Evolutionary conservation across 1,140 invertebrate species (phyloP).

Genomic region (Danaus melanippus): DNA sequence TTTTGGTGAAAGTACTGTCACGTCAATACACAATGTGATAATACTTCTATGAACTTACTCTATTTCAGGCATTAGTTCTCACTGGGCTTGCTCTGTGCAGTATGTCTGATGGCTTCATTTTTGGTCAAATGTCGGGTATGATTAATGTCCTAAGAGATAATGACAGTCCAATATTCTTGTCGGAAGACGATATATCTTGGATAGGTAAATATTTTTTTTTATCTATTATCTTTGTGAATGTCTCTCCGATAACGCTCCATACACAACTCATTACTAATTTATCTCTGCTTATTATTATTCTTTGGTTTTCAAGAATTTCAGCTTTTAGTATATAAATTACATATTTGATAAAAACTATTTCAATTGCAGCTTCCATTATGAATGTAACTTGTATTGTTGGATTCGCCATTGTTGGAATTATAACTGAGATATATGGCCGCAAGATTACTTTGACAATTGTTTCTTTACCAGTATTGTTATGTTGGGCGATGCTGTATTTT

Average conservation of each 20-base stretch:
- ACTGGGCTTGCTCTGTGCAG: conserved; percentile 15
- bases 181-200: conserved; percentile 19
- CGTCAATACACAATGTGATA: not conserved
- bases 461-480: conserved; percentile 15
- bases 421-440: conserved; percentile 18
- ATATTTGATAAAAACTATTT: not conserved
- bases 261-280: too few relatives aligned
- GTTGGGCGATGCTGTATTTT: conserved; percentile 22
- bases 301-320: too few relatives aligned
- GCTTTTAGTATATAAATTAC: not conserved
- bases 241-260: not conserved
- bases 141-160: conserved; percentile 13
- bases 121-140: conserved; percentile 28
- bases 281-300: not conserved
- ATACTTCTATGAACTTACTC: not conserved
- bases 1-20: too few relatives aligned
- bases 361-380: conserved; percentile 19
- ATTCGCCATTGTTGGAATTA: conserved; percentile 10
- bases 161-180: conserved; percentile 10
- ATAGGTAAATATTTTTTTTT: conserved; percentile 15
- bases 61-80: conserved; percentile 17
- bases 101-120: conserved; percentile 22
- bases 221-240: not conserved
- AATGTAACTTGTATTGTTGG: conserved; percentile 21
- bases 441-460: conserved; percentile 16